These are phyloP conservation scores for Tetramorium simillimum DNA, from an alignment of 1,140 invertebrate genomes.

Conservation along the genomic window DNA sequence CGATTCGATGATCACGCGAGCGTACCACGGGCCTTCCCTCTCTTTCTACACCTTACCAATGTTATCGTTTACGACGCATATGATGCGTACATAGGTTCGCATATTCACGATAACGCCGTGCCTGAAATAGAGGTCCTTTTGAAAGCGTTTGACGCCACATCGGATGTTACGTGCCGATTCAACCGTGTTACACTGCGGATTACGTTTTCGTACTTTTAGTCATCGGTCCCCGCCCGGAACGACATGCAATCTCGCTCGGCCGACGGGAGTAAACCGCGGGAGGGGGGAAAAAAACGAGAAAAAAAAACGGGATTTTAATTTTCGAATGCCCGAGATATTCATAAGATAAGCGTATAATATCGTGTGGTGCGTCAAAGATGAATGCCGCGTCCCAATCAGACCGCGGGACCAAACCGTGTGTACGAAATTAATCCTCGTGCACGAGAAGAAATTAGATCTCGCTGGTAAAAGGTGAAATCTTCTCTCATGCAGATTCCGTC, in stretches of 20 bases:
- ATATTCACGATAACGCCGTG: conserved; percentile 23
- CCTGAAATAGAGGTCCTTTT: conserved; percentile 25
- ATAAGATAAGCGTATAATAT: conserved; percentile 7
- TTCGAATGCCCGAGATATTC: not conserved
- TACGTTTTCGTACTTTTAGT: conserved; percentile 21
- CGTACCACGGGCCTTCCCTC: not conserved
- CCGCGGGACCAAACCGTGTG: not conserved
- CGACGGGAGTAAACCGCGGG: not conserved
- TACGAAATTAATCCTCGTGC: conserved; percentile 1
- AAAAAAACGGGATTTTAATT: conserved; percentile 28
- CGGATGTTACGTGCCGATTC: conserved; percentile 44
- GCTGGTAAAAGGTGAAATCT: not conserved
- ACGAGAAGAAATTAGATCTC: not conserved
- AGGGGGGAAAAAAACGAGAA: no score
- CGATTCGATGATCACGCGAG: not conserved
- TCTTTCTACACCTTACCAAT: not conserved
- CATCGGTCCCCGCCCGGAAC: conserved; percentile 14
- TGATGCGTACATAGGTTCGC: not conserved
- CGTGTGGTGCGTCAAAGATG: not conserved
- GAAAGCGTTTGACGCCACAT: conserved; percentile 29
- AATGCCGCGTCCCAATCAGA: not conserved
- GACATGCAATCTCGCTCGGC: conserved; percentile 19
- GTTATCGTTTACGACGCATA: conserved; percentile 27
- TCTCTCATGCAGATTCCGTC: not conserved
- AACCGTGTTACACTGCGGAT: conserved; percentile 22